A percentile compares a stretch with the other conserved stretches of the same genome.
phyloP scores from a whole-genome alignment of 2,113 vertebrate genomes.

The Tricholaema leucomelas region DNA sequence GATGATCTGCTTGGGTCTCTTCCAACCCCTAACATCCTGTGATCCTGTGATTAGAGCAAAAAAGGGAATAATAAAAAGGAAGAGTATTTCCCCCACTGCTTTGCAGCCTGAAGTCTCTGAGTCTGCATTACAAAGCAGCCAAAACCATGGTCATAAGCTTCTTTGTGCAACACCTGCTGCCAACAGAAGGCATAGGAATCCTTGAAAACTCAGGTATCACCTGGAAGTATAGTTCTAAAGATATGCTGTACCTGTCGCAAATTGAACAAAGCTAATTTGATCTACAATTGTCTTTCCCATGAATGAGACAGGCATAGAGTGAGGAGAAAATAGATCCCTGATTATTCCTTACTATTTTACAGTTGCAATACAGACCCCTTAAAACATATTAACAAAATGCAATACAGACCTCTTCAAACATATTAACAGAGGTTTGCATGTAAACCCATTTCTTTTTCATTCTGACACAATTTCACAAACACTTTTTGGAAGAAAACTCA shows the following conservation, averaged over 20 bases:
- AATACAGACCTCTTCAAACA: not conserved
- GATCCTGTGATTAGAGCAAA: not conserved
- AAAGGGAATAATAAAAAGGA: not conserved
- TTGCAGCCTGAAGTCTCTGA: not conserved
- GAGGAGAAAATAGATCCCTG: not conserved
- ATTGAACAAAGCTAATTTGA: not conserved
- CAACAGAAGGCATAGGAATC: not conserved
- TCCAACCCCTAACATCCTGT: too few relatives aligned
- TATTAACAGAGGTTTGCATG: not conserved
- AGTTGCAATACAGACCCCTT: too few relatives aligned
- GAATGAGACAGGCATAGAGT: not conserved
- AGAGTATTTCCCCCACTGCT: not conserved
- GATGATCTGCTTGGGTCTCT: too few relatives aligned
- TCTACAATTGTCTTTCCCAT: not conserved
- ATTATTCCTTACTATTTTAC: not conserved
- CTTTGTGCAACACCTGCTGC: slow-evolving; percentile 14
- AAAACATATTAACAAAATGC: too few relatives aligned
- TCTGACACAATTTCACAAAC: not conserved
- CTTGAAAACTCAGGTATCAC: not conserved
- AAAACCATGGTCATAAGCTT: not conserved
- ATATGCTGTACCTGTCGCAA: not conserved
- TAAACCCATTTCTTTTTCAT: slow-evolving; percentile 1
- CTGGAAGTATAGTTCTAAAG: not conserved
- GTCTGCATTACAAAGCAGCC: not conserved
- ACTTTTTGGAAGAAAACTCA: slow-evolving; percentile 12